These are phyloP conservation scores for Desoria tigrina DNA, from an alignment of 2,888 invertebrate genomes.

Conservation along the genomic window DNA sequence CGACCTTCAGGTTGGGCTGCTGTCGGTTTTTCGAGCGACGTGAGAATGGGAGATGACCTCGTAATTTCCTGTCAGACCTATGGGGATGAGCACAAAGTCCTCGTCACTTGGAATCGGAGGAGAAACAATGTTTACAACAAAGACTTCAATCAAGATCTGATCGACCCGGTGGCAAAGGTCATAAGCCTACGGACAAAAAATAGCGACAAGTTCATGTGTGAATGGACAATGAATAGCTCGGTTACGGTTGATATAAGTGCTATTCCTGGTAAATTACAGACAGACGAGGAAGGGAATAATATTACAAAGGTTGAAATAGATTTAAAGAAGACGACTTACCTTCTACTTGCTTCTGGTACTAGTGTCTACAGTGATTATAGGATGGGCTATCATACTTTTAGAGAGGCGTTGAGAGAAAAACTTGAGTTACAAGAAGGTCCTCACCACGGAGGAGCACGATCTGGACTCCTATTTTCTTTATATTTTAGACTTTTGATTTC, in stretches of 20 bases:
- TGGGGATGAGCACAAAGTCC: background rate
- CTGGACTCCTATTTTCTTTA: too few relatives aligned
- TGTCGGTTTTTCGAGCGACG: constrained; percentile 21
- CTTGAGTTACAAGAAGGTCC: constrained; percentile 13
- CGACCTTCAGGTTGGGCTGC: constrained; percentile 24
- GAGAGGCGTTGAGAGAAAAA: constrained; percentile 2
- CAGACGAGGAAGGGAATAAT: background rate
- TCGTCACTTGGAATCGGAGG: constrained; percentile 20
- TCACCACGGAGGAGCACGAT: too few relatives aligned
- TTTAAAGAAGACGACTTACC: background rate
- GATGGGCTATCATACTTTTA: constrained; percentile 25
- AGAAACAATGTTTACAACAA: constrained; percentile 19
- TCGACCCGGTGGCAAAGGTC: background rate
- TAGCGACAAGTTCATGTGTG: constrained; percentile 19
- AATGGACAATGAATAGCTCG: constrained; percentile 20
- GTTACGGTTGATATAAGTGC: constrained; percentile 5
- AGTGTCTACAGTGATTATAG: constrained; percentile 17
- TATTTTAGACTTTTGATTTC: too few relatives aligned
- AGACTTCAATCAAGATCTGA: constrained; percentile 16
- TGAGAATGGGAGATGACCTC: constrained; percentile 24
- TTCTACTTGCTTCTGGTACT: constrained; percentile 27
- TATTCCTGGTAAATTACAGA: too few relatives aligned
- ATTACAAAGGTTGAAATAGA: background rate
- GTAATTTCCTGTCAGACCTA: constrained; percentile 25
- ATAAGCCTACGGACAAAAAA: background rate